Evolutionary conservation across 2,797 vertebrate genomes (phyloP), one percentile per base, ranked within the genome.

Genomic region (Sciurus carolinensis): DNA sequence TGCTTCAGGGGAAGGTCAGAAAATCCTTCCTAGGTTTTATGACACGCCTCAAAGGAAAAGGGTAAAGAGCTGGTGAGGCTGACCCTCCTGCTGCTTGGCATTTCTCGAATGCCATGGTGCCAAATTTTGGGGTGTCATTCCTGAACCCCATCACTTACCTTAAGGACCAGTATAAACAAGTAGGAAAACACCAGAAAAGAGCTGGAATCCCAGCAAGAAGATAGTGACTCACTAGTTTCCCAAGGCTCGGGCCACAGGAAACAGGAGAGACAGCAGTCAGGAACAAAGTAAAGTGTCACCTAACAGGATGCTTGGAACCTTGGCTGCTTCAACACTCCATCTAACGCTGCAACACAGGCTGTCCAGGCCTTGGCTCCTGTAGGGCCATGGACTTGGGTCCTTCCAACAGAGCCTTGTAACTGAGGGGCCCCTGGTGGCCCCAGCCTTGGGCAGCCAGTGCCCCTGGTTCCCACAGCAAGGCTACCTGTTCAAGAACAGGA

Each of bases 301-400:
- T 42, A 15, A 17, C 8, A 13, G 67, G 42, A 24, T 2, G 11
- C 71, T 0, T 0, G 0, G 26, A 66, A 67, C 13, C 59, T 15
- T 2, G 12, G 39, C 36, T 83, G 72, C 36, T 0, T 9, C 1
- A 18, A 3, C 59, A 62, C 59, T 62, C 24, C 17, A 6, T 0
- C 1, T 4, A 22, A 7, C 3, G n/a, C 33, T 84, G 57, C 36
- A 22, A 13, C 14, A 14, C 26, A 36, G 77, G 50, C 92, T 36
- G 57, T 79, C 57, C 47, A 36, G 79, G 5, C 15, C 86, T 6
- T 0, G 11, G 9, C 69, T 64, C 71, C 87, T 10, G 5, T 12
- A 50, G 20, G 54, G 15, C 12, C 17, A 18, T 15, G 9, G 17
- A 59, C 33, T 52, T 73, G 20, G 22, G 50, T 52, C 42, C 20